Percentiles rank a stretch among this genome's conserved stretches.
phyloP scores from a whole-genome alignment of 1,140 invertebrate genomes.

The Caenorhabditis tropicalis region DNA sequence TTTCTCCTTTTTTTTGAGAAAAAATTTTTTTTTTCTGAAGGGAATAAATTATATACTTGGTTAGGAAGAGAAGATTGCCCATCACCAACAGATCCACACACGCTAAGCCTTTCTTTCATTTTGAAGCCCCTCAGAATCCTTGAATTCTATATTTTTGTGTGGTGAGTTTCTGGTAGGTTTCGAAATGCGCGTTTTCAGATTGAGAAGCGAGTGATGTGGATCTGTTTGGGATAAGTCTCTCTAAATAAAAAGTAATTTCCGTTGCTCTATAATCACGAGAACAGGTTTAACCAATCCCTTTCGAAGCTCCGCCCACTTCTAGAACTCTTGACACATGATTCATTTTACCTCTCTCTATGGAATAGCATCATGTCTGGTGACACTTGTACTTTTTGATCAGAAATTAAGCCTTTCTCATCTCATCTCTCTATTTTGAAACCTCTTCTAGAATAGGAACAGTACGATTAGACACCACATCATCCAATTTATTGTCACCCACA shows the following conservation, averaged over 20 bases:
- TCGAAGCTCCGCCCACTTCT: background rate
- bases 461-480: background rate
- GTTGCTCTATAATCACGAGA: too few relatives aligned
- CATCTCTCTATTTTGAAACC: too few relatives aligned
- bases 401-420: background rate
- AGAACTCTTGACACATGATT: background rate
- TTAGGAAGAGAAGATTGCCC: background rate
- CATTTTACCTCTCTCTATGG: background rate
- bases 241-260: background rate
- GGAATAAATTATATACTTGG: constrained; percentile 24
- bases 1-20: background rate
- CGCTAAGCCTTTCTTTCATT: background rate
- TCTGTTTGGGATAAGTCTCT: background rate
- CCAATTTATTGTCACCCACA: background rate
- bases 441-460: too few relatives aligned
- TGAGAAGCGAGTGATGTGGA: constrained; percentile 1
- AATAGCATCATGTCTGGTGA: background rate
- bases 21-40: background rate
- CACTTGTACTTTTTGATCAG: background rate
- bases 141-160: background rate
- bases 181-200: background rate
- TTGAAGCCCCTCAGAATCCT: background rate
- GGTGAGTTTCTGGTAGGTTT: background rate
- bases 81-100: constrained; percentile 7
- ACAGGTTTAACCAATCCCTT: background rate